Percentiles rank a stretch among this genome's conserved stretches.
Conservation (phyloP, 2,113 vertebrate species). For the Trogon melanurus region DNA sequence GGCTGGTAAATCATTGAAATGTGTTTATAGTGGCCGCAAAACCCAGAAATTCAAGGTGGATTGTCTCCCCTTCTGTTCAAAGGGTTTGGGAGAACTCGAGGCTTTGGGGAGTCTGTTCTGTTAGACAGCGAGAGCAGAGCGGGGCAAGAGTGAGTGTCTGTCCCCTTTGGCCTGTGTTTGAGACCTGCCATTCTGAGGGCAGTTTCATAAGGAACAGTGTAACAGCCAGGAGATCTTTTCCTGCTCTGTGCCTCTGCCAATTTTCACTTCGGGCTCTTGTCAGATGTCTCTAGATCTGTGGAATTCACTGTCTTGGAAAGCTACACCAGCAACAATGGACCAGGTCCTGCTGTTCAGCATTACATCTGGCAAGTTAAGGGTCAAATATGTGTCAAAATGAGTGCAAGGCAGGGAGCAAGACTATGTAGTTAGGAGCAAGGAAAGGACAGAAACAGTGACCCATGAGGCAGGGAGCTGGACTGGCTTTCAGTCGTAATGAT, state of each 20-base stretch:
- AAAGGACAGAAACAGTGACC: not conserved
- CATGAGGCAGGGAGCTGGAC: not conserved
- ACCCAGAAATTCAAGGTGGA: not conserved
- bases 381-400: not conserved
- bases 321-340: not conserved
- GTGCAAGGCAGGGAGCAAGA: not conserved
- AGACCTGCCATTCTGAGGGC: not conserved
- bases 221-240: not conserved
- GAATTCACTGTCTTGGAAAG: not conserved
- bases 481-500: not conserved
- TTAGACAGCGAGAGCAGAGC: not conserved
- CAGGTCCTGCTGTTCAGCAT: not conserved
- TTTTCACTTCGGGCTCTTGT: not conserved
- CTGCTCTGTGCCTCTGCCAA: not conserved
- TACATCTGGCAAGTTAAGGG: not conserved
- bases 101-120: not conserved
- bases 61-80: not conserved
- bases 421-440: not conserved
- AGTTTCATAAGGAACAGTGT: not conserved
- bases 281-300: not conserved
- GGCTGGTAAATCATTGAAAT: not conserved
- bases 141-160: not conserved
- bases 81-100: not conserved
- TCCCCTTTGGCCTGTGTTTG: rapidly evolving
- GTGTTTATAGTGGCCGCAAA: not conserved